Base-by-base conservation (phyloP, 2,113 vertebrate species). In the Argyrosomus japonicus region DNA sequence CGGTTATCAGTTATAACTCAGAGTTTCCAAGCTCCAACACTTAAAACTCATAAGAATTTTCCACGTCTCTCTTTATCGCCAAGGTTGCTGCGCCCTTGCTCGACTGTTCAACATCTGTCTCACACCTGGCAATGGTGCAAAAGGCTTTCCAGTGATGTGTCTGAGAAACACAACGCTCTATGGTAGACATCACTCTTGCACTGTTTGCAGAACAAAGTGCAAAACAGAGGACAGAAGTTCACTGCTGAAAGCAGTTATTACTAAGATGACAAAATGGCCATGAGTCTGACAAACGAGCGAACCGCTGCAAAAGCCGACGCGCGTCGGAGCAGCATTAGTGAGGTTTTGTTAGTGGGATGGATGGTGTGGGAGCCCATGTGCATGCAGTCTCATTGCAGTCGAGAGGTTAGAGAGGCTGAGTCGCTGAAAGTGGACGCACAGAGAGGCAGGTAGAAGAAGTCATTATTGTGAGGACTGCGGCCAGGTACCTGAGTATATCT, bases 401-500 rank as follows among this genome's bases (percentile, higher is more conserved):
- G 1, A 58, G 68, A 81, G 74, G 79, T 83, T 67, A 76, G 79
- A 76, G 29, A 75, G 67, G 77, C 12, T 62, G 76, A 79, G 63
- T 62, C 43, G 53, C 77, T 50, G 63, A 54, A 75, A 63, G 36
- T 68, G 58, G 64, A 78, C 21, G 32, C 60, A 74, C 17, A 88
- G 65, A 84, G 21, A 80, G 77, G 58, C 11, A 69, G 77, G 58
- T 14, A 73, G 68, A 48, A 68, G 57, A 84, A 84, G 73, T 86
- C 71, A 83, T 86, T 77, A 67, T n/a, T 75, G 68, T 88, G 69
- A 80, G 71, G 12, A 51, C 88, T 79, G 82, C 27, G 51, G 79
- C 60, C 86, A 83, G 82, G 92, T 96, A 95, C 94, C 93, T 95
- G 92, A 95, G 91, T 94, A 91, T 87, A 94, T 94, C 86, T 94